Base-by-base conservation (phyloP, 30 jellyfish, hydroid and myxozoan genomes). In the Aurelia sp. region DNA sequence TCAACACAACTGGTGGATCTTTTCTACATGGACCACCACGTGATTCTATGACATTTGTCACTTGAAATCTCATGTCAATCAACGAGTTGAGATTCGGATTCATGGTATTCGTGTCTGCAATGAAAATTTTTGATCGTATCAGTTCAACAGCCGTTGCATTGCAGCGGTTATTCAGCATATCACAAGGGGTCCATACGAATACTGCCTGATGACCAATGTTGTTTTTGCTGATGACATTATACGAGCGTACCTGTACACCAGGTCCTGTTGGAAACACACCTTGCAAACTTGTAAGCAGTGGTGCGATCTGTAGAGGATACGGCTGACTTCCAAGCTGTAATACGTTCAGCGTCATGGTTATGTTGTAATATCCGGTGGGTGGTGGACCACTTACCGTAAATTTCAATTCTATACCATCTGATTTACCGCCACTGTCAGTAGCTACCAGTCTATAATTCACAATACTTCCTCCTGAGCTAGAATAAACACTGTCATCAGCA, bases 161-260 rank as follows among this genome's bases (percentile, higher is more conserved):
- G 67, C 96, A 87, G 22, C n/a, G 70, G 24, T 57, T 67, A 13
- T 64, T 61, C 9, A 52, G 48, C 65, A 22, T 65, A 7, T 53
- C 31, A 17, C 82, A 72, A 8, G 90, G 86, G 35, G 90, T 87
- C 95, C 89, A 85, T 8, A 74, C 62, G 65, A 87, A 59, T 8
- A 50, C 57, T 21, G 90, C 80, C 65, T 55, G 15, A 20, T 21
- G 40, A 13, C 74, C 58, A 70, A 66, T 44, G 8, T 38, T 40
- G 17, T 44, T 17, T 6, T 9, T 57, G 27, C 62, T 60, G 15
- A 41, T 41, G 22, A 76, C 67, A 35, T 8, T 12, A 50, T 75
- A 87, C 10, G 96, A 87, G 44, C 90, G 89, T 10, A 87, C 53
- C n/a, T 74, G 83, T 6, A 87, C 55, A 48, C 78, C 21, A 8